phyloP scores from a whole-genome alignment of 2,888 invertebrate genomes.

The Drosophila austrosaltans region DNA sequence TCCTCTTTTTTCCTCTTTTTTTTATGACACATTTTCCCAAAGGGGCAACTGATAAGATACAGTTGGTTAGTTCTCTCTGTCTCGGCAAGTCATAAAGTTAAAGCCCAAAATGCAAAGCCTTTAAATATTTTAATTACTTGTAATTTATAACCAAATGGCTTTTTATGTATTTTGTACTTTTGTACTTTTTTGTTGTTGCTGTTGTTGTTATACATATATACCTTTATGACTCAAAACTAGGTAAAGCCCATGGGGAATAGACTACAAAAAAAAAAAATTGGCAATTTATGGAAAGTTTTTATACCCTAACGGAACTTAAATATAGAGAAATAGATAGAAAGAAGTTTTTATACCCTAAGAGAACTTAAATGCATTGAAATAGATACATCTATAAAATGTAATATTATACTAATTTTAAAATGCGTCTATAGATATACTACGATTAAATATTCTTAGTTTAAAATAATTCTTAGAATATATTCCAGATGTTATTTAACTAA shows the following conservation, averaged over 20 bases:
- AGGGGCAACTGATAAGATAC: slow-evolving; percentile 59
- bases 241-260: background rate
- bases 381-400: too few species aligned
- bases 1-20: slow-evolving; percentile 16
- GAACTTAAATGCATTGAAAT: too few species aligned
- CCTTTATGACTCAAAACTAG: slow-evolving; percentile 10
- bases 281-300: background rate
- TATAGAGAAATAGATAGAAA: too few species aligned
- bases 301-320: background rate
- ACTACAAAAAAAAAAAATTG: background rate
- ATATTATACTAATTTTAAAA: too few species aligned
- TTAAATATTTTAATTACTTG: slow-evolving; percentile 72
- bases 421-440: too few species aligned
- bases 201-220: too few species aligned
- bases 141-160: slow-evolving; percentile 65
- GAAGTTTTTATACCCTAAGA: too few species aligned
- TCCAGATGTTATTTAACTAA: too few species aligned
- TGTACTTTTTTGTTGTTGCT: background rate
- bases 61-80: slow-evolving; percentile 35
- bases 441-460: too few species aligned
- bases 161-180: slow-evolving; percentile 14
- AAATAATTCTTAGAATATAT: too few species aligned
- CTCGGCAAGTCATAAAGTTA: slow-evolving; percentile 51
- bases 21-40: slow-evolving; percentile 70
- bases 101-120: slow-evolving; percentile 57